Conservation (phyloP, 2,113 vertebrate species). For the Prinia subflava region DNA sequence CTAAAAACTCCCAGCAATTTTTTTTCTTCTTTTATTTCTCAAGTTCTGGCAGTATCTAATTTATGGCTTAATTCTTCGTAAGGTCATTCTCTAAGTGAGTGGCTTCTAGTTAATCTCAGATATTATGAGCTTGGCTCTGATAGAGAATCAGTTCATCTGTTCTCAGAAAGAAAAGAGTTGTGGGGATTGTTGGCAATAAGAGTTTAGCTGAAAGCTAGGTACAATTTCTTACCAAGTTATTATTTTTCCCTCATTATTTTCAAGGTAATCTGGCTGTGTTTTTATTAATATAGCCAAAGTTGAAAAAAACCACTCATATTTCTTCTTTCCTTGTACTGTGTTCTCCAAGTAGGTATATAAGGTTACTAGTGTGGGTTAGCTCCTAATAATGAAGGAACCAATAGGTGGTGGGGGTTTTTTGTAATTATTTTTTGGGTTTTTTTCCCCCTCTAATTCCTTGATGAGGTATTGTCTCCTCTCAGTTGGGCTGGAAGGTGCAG, state of each 20-base stretch:
- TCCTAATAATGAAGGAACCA: not conserved
- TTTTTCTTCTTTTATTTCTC: not conserved
- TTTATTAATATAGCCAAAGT: not conserved
- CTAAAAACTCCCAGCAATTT: not conserved
- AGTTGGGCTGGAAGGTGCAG: not conserved
- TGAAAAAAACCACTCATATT: not conserved
- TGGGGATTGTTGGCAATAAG: not conserved
- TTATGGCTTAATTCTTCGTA: constrained; percentile 26
- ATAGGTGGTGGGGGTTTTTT: not conserved
- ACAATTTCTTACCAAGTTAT: not conserved
- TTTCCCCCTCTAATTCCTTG: not conserved
- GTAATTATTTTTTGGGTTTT: not conserved
- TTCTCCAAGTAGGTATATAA: not conserved
- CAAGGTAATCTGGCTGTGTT: not conserved
- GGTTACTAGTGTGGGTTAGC: not conserved
- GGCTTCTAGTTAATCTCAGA: constrained; percentile 18
- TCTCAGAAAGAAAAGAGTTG: not conserved
- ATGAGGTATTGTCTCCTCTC: not conserved
- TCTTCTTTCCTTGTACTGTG: not conserved
- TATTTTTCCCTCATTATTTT: not conserved
- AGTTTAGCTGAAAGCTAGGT: not conserved
- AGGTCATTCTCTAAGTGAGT: constrained; percentile 34
- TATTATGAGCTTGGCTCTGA: not conserved
- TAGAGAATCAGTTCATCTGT: not conserved
- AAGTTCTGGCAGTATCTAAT: constrained; percentile 26